A percentile compares a stretch with the other conserved stretches of the same genome.
Evolutionary conservation across 2,113 vertebrate species (phyloP).

Genomic region (Riparia riparia): DNA sequence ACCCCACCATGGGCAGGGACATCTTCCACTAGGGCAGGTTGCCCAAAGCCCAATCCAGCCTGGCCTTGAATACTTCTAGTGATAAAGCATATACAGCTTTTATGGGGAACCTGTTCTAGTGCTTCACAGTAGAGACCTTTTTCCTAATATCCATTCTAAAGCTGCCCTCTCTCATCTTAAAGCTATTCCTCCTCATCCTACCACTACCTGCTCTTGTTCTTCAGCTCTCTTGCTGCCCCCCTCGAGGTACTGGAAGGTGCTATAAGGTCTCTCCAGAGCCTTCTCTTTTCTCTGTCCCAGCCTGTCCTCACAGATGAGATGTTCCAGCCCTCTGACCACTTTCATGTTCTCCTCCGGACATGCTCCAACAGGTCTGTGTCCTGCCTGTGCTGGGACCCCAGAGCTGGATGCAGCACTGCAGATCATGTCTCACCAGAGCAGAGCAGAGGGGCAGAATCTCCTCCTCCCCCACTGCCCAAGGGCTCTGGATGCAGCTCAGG

Average conservation of each 20-base stretch:
- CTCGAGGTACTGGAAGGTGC: background rate
- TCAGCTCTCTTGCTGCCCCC: background rate
- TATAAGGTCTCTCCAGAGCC: background rate
- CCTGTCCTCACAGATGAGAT: background rate
- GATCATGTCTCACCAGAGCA: background rate
- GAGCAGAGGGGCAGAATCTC: background rate
- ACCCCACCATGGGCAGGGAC: background rate
- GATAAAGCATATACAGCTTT: background rate
- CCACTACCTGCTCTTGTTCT: background rate
- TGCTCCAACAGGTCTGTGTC: background rate
- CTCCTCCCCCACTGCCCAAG: background rate
- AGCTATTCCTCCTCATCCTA: background rate
- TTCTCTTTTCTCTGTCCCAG: background rate
- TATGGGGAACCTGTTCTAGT: background rate
- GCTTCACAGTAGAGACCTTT: background rate
- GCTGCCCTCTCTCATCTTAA: background rate
- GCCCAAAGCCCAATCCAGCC: background rate
- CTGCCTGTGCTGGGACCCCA: background rate
- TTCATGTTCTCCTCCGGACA: background rate
- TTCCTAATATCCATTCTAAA: background rate
- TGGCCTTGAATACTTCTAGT: background rate
- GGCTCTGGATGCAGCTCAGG: background rate
- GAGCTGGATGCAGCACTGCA: background rate
- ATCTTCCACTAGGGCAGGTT: background rate
- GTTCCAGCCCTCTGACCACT: background rate